These are phyloP conservation scores for Sicus ferrugineus DNA, from an alignment of 2,888 invertebrate genomes.

Conservation along the genomic window DNA sequence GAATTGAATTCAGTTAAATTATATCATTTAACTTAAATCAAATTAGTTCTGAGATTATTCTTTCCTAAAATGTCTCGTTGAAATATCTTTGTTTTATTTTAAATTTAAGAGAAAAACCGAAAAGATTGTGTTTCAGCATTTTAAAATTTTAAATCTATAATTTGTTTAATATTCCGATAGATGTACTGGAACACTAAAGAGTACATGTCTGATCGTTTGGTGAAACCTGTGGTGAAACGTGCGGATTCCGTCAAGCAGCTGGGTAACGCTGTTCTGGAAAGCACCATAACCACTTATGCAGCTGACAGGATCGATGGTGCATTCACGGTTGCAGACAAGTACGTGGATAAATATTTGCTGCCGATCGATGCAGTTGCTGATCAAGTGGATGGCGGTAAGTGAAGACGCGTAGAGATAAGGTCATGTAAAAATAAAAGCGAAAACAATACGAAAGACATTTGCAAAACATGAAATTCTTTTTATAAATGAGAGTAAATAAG, in stretches of 20 bases:
- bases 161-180: slow-evolving; percentile 69
- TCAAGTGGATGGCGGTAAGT: slow-evolving; percentile 64
- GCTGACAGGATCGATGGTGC: slow-evolving; percentile 79
- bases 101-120: too few species aligned
- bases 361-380: slow-evolving; percentile 69
- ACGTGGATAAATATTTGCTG: slow-evolving; percentile 83
- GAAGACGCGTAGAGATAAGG: neutral
- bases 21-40: too few species aligned
- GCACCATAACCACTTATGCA: slow-evolving; percentile 75
- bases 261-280: slow-evolving; percentile 74
- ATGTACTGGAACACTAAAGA: slow-evolving; percentile 82
- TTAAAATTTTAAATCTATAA: too few species aligned
- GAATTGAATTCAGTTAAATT: too few species aligned
- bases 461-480: neutral
- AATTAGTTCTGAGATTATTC: too few species aligned
- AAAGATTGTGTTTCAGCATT: too few species aligned
- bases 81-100: too few species aligned
- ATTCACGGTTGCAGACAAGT: slow-evolving; percentile 79
- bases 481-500: neutral
- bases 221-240: slow-evolving; percentile 75
- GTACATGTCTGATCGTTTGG: slow-evolving; percentile 73
- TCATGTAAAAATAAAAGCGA: neutral
- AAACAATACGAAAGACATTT: neutral
- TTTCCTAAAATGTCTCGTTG: too few species aligned
- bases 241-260: slow-evolving; percentile 86